A percentile compares a stretch with the other conserved stretches of the same genome.
Evolutionary conservation across 2,797 vertebrate genomes (phyloP).

Genomic region (Tolypeutes matacus): DNA sequence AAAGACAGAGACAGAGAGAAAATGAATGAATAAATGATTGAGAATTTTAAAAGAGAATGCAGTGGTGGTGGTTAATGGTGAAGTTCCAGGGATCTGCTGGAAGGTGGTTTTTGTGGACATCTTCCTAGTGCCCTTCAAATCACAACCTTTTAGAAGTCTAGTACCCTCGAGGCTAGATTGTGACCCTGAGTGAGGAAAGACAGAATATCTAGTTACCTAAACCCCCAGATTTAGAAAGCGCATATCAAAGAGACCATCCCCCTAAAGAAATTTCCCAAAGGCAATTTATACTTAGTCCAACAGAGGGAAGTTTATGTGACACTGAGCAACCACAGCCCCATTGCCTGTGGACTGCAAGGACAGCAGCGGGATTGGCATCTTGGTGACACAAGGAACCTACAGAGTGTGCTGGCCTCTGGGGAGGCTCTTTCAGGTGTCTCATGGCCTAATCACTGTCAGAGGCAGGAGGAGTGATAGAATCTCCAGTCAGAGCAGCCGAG

Average conservation of each 20-base stretch:
- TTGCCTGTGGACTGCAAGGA: not conserved
- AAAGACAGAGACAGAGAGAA: not conserved
- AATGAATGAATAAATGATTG: not conserved
- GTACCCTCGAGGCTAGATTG: constrained; percentile 33
- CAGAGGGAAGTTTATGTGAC: constrained; percentile 5
- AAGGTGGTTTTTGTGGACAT: not conserved
- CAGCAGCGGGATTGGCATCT: not conserved
- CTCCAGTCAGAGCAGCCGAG: not conserved
- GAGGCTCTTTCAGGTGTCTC: not conserved
- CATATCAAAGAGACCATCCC: not conserved
- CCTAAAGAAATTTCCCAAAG: constrained; percentile 56
- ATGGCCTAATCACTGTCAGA: not conserved
- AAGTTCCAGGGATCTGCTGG: not conserved
- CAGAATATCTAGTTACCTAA: too few species aligned
- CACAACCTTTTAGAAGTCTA: constrained; percentile 46
- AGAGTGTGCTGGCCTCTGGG: not conserved
- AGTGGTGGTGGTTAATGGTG: not conserved
- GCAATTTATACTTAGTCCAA: constrained; percentile 24
- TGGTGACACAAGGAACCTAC: not conserved
- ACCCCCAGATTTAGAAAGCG: constrained; percentile 34
- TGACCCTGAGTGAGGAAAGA: constrained; percentile 56
- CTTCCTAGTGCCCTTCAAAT: constrained; percentile 54
- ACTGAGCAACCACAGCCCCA: not conserved
- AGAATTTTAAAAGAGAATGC: constrained; percentile 28
- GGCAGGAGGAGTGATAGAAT: not conserved